These are phyloP conservation scores for Leptopilina syphax DNA, from an alignment of 2,888 invertebrate genomes.

Conservation along the genomic window DNA sequence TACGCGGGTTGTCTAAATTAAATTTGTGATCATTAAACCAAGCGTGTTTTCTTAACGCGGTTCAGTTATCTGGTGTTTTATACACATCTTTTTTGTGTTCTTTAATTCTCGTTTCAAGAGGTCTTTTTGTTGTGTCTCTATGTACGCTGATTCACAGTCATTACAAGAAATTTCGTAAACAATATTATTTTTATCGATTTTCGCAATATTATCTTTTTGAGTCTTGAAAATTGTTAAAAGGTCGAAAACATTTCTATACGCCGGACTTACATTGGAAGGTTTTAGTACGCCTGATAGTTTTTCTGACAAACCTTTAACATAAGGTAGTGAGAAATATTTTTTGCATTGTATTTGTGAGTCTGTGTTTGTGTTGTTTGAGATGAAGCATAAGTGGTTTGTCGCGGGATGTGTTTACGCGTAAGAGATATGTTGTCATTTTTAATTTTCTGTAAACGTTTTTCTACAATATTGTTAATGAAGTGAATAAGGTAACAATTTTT, in stretches of 20 bases:
- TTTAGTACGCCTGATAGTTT: not conserved
- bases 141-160: constrained; percentile 32
- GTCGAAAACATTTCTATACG: constrained; percentile 16
- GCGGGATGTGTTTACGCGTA: not conserved
- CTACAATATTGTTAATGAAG: not conserved
- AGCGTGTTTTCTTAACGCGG: not conserved
- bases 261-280: constrained; percentile 16
- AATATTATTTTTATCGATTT: not conserved
- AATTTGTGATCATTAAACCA: constrained; percentile 24
- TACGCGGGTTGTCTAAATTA: constrained; percentile 40
- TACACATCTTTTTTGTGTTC: constrained; percentile 44
- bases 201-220: constrained; percentile 32
- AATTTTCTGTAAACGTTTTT: not conserved
- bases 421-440: too few species aligned
- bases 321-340: not conserved
- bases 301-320: constrained; percentile 1
- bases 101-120: constrained; percentile 13
- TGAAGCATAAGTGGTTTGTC: not conserved
- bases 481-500: not conserved
- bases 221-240: constrained; percentile 12
- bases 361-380: too few species aligned
- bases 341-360: not conserved
- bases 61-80: not conserved
- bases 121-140: constrained; percentile 43
- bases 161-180: constrained; percentile 43